Conservation (phyloP, 2,113 vertebrate genomes). For the Petromus typicus region DNA sequence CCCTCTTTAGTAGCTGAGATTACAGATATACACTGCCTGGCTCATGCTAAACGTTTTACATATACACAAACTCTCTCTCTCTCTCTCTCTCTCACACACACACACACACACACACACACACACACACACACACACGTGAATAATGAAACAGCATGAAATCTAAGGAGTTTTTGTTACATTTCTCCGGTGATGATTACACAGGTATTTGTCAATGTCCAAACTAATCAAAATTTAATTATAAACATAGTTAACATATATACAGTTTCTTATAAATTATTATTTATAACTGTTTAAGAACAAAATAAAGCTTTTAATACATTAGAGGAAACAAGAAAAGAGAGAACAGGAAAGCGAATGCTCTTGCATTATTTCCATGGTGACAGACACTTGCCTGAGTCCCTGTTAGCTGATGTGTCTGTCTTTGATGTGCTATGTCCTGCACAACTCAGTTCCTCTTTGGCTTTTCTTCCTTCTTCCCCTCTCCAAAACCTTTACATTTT, state of each 20-base stretch:
- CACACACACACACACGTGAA: background rate
- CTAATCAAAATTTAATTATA: background rate
- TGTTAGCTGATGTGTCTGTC: background rate
- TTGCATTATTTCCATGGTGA: rapidly evolving
- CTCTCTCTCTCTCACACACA: no score
- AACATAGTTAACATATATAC: background rate
- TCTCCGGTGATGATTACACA: background rate
- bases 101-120: background rate
- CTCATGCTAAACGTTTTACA: background rate
- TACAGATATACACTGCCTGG: background rate
- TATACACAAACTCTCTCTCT: no score
- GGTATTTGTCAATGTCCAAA: background rate
- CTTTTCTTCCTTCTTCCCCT: background rate
- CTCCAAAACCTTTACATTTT: background rate
- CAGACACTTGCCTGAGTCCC: background rate
- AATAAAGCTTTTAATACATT: background rate
- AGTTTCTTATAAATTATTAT: background rate
- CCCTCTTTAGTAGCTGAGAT: background rate
- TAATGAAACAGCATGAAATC: background rate
- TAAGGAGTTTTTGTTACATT: background rate
- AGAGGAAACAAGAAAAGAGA: background rate
- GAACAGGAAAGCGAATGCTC: background rate
- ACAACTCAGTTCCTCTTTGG: background rate
- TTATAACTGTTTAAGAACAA: background rate
- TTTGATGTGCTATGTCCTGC: background rate